Conservation (phyloP, 1,140 invertebrate genomes). For the Sitodiplosis mosellana region DNA sequence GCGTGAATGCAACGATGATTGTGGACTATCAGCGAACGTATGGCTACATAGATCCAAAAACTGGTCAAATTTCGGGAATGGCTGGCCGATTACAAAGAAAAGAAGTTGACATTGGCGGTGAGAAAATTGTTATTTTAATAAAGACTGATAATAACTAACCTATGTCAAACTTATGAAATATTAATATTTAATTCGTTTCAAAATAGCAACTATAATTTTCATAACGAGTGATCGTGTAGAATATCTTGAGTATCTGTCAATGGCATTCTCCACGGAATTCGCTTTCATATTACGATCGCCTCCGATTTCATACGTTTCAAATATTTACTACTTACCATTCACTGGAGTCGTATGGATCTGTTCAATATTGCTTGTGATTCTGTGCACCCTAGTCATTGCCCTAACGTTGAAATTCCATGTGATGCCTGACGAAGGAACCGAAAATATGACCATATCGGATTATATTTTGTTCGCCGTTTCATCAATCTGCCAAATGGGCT, state of each 20-base stretch:
- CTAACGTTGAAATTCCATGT: background rate
- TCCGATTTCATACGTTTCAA: constrained; percentile 3
- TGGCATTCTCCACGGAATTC: constrained; percentile 1
- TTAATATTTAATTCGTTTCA: no score
- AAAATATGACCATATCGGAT: constrained; percentile 1
- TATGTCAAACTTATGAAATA: no score
- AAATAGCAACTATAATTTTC: constrained; percentile 3
- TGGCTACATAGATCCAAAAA: no score
- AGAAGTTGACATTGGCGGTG: constrained; percentile 12
- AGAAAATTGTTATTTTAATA: no score
- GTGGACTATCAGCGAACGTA: no score
- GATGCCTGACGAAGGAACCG: background rate
- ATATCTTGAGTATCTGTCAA: background rate
- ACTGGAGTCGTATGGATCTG: constrained; percentile 3
- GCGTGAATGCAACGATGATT: no score
- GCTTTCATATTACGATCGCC: constrained; percentile 5
- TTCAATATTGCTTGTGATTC: background rate
- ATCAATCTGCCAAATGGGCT: constrained; percentile 5
- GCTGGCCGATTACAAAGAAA: constrained; percentile 10
- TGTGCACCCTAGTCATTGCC: constrained; percentile 1
- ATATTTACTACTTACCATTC: constrained; percentile 8
- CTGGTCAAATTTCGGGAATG: constrained; percentile 16
- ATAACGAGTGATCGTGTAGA: constrained; percentile 1
- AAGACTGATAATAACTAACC: no score
- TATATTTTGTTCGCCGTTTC: constrained; percentile 2